Conservation (phyloP, 2,888 invertebrate genomes). For the Acronicta leporina region DNA sequence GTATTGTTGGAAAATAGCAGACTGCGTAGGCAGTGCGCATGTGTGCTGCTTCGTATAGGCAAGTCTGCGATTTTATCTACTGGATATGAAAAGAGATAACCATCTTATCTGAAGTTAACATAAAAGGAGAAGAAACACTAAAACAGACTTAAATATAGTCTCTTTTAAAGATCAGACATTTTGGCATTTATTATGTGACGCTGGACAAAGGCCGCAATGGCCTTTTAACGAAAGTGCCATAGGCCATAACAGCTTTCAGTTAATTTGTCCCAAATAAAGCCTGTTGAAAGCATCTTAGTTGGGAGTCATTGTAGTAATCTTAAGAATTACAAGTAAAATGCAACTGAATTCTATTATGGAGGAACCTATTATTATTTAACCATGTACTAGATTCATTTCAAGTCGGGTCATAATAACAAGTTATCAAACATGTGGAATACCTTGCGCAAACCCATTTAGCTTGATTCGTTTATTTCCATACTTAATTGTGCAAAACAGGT, state of each 20-base stretch:
- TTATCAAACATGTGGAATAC: constrained; percentile 32
- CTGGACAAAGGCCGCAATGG: too few relatives aligned
- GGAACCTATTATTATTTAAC: constrained; percentile 6
- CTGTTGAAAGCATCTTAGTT: too few relatives aligned
- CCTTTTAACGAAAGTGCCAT: too few relatives aligned
- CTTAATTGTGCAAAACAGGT: constrained; percentile 58
- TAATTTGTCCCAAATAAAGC: too few relatives aligned
- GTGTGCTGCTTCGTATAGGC: constrained; percentile 9
- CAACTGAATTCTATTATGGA: not conserved
- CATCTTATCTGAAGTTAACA: too few relatives aligned
- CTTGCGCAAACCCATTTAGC: constrained; percentile 31
- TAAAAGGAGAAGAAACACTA: too few relatives aligned
- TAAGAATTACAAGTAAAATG: not conserved
- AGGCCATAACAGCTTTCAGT: too few relatives aligned
- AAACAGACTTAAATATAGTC: too few relatives aligned
- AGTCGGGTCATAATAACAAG: constrained; percentile 16
- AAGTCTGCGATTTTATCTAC: not conserved
- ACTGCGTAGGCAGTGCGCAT: constrained; percentile 22
- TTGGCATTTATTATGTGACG: too few relatives aligned
- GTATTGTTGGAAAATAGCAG: constrained; percentile 60
- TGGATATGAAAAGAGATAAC: not conserved
- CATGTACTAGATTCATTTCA: constrained; percentile 4
- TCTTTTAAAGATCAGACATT: too few relatives aligned
- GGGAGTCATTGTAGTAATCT: not conserved
- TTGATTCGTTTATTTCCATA: constrained; percentile 52